Evolutionary conservation across 2,113 vertebrate species (phyloP).

Genomic region (Cottus gobio): DNA sequence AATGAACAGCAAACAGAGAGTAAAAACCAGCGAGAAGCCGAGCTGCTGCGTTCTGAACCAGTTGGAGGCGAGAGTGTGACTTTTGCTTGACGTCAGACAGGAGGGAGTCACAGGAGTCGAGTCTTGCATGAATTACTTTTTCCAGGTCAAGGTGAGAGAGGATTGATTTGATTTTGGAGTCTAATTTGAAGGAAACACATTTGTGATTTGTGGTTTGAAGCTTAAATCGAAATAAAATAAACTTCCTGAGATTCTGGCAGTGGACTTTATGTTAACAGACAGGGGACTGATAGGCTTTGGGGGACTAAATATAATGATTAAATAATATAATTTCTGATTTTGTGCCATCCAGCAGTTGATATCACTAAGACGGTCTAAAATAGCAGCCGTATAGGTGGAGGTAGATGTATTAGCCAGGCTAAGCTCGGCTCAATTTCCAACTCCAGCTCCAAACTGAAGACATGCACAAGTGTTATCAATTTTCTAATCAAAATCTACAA

Average conservation of each 20-base stretch:
- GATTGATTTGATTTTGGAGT: background rate
- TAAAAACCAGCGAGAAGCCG: too few relatives aligned
- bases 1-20: too few relatives aligned
- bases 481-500: too few relatives aligned
- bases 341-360: background rate
- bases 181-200: background rate
- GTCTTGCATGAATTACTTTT: background rate
- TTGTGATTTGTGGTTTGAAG: background rate
- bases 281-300: background rate
- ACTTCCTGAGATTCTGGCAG: background rate
- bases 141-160: background rate
- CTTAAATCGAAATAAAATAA: background rate
- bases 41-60: too few relatives aligned
- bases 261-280: background rate
- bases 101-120: too few relatives aligned
- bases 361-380: background rate
- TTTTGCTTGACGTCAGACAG: too few relatives aligned
- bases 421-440: background rate
- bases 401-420: background rate
- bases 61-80: too few relatives aligned
- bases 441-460: background rate
- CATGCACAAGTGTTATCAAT: too few relatives aligned
- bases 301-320: background rate
- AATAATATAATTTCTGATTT: background rate
- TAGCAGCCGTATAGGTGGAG: background rate